phyloP scores from a whole-genome alignment of 2,797 vertebrate species.

The Sebastes reedi region DNA sequence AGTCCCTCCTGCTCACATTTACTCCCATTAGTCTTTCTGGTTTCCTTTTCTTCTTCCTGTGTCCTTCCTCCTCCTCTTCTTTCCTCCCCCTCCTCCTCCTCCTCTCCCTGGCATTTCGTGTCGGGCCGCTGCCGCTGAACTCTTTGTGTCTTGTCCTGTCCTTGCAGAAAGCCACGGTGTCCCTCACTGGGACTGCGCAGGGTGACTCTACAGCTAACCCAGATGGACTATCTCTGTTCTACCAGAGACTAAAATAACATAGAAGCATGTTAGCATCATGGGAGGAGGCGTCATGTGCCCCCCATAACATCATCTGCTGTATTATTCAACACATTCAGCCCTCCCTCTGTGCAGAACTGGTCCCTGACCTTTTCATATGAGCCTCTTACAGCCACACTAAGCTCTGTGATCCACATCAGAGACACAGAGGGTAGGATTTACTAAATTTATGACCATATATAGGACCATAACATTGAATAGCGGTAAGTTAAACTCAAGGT shows the following conservation, averaged over 20 bases:
- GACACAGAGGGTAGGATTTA: neutral
- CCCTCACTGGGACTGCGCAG: constrained; percentile 32
- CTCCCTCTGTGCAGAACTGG: constrained; percentile 45
- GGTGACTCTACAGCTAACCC: constrained; percentile 45
- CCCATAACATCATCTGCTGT: constrained; percentile 58
- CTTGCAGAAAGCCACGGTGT: constrained; percentile 21
- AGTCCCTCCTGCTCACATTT: neutral
- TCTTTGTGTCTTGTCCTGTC: constrained; percentile 49
- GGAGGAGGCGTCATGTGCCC: constrained; percentile 32
- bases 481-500: neutral
- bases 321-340: constrained; percentile 70
- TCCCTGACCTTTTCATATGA: constrained; percentile 63
- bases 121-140: constrained; percentile 20
- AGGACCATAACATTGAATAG: neutral
- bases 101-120: neutral
- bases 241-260: constrained; percentile 52
- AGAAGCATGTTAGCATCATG: constrained; percentile 47
- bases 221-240: constrained; percentile 65
- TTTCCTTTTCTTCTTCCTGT: neutral
- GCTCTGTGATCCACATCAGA: constrained; percentile 32
- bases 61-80: neutral
- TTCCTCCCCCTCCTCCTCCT: neutral
- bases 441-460: neutral
- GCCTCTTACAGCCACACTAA: constrained; percentile 29
- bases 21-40: neutral